Base-by-base conservation (phyloP, 1,140 invertebrate genomes). In the Chelonus insularis region DNA sequence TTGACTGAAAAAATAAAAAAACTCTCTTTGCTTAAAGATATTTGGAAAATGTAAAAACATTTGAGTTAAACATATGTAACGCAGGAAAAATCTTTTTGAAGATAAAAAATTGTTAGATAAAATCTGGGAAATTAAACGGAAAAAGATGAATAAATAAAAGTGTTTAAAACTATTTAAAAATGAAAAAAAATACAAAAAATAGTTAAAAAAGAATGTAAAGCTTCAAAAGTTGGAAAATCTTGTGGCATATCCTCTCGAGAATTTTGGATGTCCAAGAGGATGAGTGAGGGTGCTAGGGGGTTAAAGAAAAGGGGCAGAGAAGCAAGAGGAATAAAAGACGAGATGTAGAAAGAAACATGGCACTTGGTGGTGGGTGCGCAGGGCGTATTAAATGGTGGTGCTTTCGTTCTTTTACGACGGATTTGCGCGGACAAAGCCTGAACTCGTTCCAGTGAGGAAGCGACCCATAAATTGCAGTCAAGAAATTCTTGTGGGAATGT, bases 301-400 rank as follows among this genome's bases (percentile, higher is more conserved):
- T 43, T 18, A 14, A 4, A 7, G 3, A 29, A 29, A 29, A 29
- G 25, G 25, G n/a, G 12, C 4, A 14, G n/a, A 4, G n/a, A 39
- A 14, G 7, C 3, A 43, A 18, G 2, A 7, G 14, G 16, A 43
- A 14, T 16, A 43, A 16, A 43, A 43, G 16, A 16, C 14, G 14
- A 18, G 12, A 8, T 16, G 41, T 43, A 16, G 14, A 16, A 7
- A 29, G 25, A 29, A 29, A 29, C 25, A 29, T 29, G 25, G 25
- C 25, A 29, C 25, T 29, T 29, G 25, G 25, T 29, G 25, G 25
- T 43, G 14, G 41, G 16, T 43, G 41, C 18, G 41, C 18, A 43
- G 41, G 41, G 41, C 41, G 41, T 43, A 43, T 43, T 43, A 43
- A 43, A 43, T 43, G 41, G 12, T 43, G 41, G 41, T 43, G 41